Evolutionary conservation across 2,888 invertebrate genomes (phyloP).

Genomic region (Malachius bipustulatus): DNA sequence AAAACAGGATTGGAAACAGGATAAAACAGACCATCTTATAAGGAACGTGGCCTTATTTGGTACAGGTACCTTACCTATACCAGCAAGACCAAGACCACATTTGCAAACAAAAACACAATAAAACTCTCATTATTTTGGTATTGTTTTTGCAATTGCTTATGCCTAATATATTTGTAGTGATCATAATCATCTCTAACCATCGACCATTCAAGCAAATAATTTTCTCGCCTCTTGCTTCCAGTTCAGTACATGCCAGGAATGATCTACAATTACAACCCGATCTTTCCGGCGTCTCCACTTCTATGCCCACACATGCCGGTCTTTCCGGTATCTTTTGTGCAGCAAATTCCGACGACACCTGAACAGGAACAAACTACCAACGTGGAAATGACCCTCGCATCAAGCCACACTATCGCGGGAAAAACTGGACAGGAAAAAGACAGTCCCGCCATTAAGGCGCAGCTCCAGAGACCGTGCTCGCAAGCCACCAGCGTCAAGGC

Average conservation of each 20-base stretch:
- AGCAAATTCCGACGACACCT: conserved; percentile 14
- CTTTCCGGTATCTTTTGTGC: conserved; percentile 26
- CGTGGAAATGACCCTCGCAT: neutral
- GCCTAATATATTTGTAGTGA: no score
- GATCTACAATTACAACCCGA: conserved; percentile 45
- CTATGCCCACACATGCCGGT: conserved; percentile 47
- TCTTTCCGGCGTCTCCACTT: conserved; percentile 43
- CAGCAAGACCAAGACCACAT: no score
- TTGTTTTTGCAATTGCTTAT: no score
- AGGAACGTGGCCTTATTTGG: no score
- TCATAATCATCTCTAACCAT: conserved; percentile 1
- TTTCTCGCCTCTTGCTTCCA: conserved; percentile 29
- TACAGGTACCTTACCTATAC: no score
- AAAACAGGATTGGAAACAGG: no score
- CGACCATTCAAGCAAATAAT: conserved; percentile 8
- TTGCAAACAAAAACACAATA: no score
- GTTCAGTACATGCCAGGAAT: conserved; percentile 53
- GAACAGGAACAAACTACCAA: conserved; percentile 7
- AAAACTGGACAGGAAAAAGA: conserved; percentile 15
- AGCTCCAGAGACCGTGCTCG: conserved; percentile 38
- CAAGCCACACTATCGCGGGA: no score
- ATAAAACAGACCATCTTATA: no score
- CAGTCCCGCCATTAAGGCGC: conserved; percentile 16
- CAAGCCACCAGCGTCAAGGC: conserved; percentile 44
- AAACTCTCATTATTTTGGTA: no score